These are phyloP conservation scores for Spilosoma lubricipeda DNA, from an alignment of 2,888 invertebrate genomes.

Conservation along the genomic window DNA sequence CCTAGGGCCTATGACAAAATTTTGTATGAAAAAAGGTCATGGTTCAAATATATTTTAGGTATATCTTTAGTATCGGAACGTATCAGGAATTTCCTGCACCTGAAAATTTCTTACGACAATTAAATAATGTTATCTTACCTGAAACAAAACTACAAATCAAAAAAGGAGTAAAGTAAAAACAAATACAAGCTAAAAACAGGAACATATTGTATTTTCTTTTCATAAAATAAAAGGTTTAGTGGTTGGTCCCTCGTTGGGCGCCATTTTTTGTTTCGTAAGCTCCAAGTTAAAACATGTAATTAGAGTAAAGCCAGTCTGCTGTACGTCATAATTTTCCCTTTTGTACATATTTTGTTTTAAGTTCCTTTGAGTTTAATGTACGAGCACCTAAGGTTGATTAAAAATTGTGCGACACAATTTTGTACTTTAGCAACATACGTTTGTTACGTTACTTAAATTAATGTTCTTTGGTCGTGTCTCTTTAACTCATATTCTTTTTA, in stretches of 20 bases:
- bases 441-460: background rate
- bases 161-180: background rate
- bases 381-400: background rate
- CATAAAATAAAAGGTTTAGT: constrained; percentile 9
- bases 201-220: background rate
- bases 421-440: background rate
- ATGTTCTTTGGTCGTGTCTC: background rate
- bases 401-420: constrained; percentile 1
- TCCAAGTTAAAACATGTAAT: constrained; percentile 26
- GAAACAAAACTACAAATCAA: background rate
- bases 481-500: background rate
- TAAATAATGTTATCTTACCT: too few species aligned
- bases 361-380: constrained; percentile 3
- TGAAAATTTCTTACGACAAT: too few species aligned
- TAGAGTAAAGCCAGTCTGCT: constrained; percentile 24
- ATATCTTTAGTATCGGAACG: too few species aligned
- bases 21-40: too few species aligned
- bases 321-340: constrained; percentile 5
- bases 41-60: too few species aligned
- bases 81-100: too few species aligned
- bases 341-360: constrained; percentile 7
- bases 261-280: constrained; percentile 23
- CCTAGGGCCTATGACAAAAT: too few species aligned
- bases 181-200: background rate
- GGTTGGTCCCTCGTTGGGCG: constrained; percentile 25